phyloP scores from a whole-genome alignment of 1,140 invertebrate species.

The Aculops lycopersici region DNA sequence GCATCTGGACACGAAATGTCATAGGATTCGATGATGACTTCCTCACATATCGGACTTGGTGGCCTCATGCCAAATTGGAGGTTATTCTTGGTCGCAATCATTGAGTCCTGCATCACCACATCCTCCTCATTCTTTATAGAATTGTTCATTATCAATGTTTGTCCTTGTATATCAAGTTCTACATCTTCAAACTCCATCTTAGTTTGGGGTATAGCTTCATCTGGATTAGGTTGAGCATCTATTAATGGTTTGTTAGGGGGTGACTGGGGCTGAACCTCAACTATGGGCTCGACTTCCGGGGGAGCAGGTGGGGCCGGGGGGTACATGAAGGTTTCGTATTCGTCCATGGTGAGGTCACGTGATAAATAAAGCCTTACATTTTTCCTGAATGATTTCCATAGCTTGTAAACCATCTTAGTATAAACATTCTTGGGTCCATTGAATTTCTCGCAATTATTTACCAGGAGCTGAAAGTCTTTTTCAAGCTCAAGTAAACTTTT shows the following conservation, averaged over 20 bases:
- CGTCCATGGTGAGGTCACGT: conserved; percentile 1
- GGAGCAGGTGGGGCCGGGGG: not conserved
- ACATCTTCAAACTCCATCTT: too few relatives aligned
- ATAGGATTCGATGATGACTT: too few relatives aligned
- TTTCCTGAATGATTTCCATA: conserved; percentile 4
- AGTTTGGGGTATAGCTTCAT: too few relatives aligned
- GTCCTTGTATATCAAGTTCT: too few relatives aligned
- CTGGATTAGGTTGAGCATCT: too few relatives aligned
- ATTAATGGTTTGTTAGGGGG: not conserved
- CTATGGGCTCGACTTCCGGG: not conserved
- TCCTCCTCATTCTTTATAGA: too few relatives aligned
- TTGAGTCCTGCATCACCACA: too few relatives aligned
- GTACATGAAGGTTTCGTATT: conserved; percentile 3
- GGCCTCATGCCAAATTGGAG: too few relatives aligned
- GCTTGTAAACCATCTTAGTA: conserved; percentile 1
- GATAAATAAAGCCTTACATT: not conserved
- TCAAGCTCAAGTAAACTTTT: conserved; percentile 3
- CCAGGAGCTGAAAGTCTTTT: conserved; percentile 5
- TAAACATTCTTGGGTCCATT: conserved; percentile 5
- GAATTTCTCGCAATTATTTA: conserved; percentile 7
- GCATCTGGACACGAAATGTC: too few relatives aligned
- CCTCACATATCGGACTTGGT: too few relatives aligned
- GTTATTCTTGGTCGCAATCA: too few relatives aligned
- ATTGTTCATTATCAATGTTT: too few relatives aligned
- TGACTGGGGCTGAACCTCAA: not conserved